Evolutionary conservation across 2,113 vertebrate species (phyloP).

Genomic region (Copsychus sechellarum): DNA sequence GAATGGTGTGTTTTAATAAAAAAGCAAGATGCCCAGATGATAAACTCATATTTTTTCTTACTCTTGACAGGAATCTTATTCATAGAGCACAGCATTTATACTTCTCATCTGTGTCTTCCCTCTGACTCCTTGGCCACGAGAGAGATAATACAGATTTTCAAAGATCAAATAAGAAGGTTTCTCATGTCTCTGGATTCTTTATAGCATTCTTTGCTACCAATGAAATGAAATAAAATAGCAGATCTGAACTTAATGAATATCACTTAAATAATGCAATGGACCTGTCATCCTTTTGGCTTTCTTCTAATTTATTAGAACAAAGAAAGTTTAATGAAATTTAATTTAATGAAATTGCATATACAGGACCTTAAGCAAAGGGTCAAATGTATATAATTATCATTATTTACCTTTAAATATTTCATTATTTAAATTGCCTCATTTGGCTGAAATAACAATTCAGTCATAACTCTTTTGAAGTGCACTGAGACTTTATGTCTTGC

Average conservation of each 20-base stretch:
- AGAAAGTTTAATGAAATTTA: not conserved
- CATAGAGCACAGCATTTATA: not conserved
- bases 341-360: not conserved
- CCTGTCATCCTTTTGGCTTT: not conserved
- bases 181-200: not conserved
- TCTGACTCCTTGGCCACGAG: not conserved
- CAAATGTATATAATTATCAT: not conserved
- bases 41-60: not conserved
- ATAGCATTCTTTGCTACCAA: not conserved
- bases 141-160: conserved; percentile 8
- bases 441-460: conserved; percentile 22
- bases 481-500: conserved; percentile 34
- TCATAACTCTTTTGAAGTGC: conserved; percentile 47
- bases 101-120: not conserved
- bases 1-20: not conserved
- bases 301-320: not conserved
- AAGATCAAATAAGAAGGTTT: conserved; percentile 26
- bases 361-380: not conserved
- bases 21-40: not conserved
- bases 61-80: conserved; percentile 1
- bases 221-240: not conserved
- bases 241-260: not conserved
- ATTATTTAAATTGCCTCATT: conserved; percentile 38
- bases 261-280: not conserved
- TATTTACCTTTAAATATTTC: conserved; percentile 38